These are phyloP conservation scores for Ciconia boyciana DNA, from an alignment of 2,113 vertebrate species.

Conservation along the genomic window DNA sequence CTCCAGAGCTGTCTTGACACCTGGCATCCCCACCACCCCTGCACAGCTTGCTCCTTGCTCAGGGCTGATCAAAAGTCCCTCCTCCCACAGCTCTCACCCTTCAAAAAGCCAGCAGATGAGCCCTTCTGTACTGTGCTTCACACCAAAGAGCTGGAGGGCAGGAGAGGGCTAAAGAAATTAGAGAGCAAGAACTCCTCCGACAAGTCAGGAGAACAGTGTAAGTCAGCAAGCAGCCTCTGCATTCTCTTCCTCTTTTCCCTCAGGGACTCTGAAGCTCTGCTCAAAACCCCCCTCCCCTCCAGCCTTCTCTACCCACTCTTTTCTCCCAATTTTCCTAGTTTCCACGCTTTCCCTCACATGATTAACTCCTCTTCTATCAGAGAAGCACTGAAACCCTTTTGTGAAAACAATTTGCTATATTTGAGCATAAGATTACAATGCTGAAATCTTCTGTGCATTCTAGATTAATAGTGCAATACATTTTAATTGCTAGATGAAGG, in stretches of 20 bases:
- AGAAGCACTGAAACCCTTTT: background rate
- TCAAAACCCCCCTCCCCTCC: background rate
- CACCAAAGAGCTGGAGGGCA: background rate
- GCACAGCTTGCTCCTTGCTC: background rate
- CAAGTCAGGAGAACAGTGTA: background rate
- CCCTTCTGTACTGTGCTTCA: background rate
- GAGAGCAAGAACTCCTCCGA: background rate
- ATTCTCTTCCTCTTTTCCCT: background rate
- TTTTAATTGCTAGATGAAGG: background rate
- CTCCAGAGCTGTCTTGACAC: background rate
- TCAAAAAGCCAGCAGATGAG: background rate
- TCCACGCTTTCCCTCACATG: background rate
- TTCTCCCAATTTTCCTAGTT: background rate
- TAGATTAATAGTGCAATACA: slow-evolving; percentile 1
- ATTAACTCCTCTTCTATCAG: background rate
- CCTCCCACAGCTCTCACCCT: background rate
- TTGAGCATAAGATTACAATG: background rate
- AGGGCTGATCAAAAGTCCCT: background rate
- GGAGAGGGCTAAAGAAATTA: background rate
- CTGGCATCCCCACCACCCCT: background rate
- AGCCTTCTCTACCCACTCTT: background rate
- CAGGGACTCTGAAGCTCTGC: background rate
- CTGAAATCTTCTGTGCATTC: background rate
- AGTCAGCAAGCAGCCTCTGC: background rate
- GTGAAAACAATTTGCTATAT: background rate